Evolutionary conservation across 2,113 vertebrate genomes (phyloP).

Genomic region (Tichodroma muraria): DNA sequence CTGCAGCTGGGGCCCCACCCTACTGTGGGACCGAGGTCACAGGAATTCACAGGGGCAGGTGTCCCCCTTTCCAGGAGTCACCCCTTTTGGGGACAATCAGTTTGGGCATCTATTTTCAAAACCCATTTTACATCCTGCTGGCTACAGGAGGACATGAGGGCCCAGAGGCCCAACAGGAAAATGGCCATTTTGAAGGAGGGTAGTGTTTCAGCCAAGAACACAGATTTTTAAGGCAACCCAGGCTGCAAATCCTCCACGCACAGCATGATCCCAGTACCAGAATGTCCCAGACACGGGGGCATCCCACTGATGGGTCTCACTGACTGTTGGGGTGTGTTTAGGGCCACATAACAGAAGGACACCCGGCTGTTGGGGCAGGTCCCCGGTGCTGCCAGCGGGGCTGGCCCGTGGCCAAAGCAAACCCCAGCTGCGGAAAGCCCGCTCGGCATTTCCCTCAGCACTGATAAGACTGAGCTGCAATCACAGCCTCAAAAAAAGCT

Average conservation of each 20-base stretch:
- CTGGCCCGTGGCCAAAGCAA: conserved; percentile 19
- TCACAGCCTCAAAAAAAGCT: background rate
- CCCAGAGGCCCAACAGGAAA: background rate
- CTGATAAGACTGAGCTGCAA: background rate
- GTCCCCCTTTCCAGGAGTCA: background rate
- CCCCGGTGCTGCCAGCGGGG: background rate
- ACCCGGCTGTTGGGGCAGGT: background rate
- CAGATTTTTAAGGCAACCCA: background rate
- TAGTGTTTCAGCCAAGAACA: background rate
- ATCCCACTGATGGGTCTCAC: background rate
- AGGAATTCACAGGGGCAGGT: background rate
- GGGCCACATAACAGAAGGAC: background rate
- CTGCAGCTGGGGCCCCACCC: background rate
- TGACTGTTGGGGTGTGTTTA: background rate
- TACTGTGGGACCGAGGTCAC: rapidly evolving
- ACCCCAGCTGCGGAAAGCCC: background rate
- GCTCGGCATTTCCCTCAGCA: background rate
- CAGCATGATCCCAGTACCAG: background rate
- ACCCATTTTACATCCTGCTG: background rate
- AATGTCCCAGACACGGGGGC: background rate
- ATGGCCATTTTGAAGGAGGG: background rate
- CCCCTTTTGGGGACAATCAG: background rate
- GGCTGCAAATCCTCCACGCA: rapidly evolving
- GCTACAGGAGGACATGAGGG: background rate
- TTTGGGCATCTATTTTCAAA: background rate